These are phyloP conservation scores for Hirtodrosophila confusa DNA, from an alignment of 2,888 invertebrate species.

Conservation along the genomic window DNA sequence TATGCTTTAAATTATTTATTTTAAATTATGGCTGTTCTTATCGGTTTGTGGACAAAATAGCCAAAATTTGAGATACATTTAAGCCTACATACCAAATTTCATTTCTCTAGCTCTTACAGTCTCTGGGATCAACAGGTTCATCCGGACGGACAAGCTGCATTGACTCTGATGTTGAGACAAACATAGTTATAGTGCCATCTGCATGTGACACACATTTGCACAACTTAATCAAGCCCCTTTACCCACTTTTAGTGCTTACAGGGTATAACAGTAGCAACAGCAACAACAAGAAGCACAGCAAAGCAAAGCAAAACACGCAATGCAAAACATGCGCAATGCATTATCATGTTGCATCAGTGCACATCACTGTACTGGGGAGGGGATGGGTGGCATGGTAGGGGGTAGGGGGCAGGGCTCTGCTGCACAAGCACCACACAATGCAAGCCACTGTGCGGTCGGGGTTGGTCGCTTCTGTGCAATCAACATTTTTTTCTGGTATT, in stretches of 20 bases:
- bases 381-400: neutral
- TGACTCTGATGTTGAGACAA: too few species aligned
- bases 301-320: constrained; percentile 57
- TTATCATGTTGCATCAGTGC: constrained; percentile 64
- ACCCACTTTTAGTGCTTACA: too few species aligned
- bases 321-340: constrained; percentile 67
- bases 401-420: constrained; percentile 1
- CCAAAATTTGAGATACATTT: too few species aligned
- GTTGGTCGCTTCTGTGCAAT: constrained; percentile 44
- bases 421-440: constrained; percentile 31
- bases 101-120: too few species aligned
- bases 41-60: too few species aligned
- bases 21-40: too few species aligned
- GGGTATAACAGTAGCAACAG: neutral
- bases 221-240: neutral
- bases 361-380: constrained; percentile 11
- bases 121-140: too few species aligned
- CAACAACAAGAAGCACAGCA: constrained; percentile 1
- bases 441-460: constrained; percentile 52
- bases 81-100: too few species aligned
- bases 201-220: too few species aligned
- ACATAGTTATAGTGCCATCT: too few species aligned
- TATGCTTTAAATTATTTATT: too few species aligned
- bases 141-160: too few species aligned
- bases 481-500: constrained; percentile 18